Conservation (phyloP, 2,797 vertebrate species). For the Enteromius unitaeniatus region DNA sequence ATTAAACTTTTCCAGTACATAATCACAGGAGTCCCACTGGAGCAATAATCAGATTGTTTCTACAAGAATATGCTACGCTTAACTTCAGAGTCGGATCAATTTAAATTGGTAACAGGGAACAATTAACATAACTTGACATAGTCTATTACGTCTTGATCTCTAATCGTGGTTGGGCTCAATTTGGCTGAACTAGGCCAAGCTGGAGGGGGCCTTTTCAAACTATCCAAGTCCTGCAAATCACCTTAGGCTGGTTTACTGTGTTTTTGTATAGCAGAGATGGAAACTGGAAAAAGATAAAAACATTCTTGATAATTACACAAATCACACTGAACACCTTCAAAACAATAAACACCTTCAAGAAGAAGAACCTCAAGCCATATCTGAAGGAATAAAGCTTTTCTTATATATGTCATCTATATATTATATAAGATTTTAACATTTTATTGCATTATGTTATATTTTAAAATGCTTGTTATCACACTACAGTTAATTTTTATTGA, state of each 20-base stretch:
- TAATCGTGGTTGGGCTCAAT: not conserved
- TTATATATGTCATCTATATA: not conserved
- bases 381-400: not conserved
- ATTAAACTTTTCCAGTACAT: not conserved
- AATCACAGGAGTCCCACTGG: not conserved
- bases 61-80: not conserved
- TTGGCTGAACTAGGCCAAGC: too few relatives aligned
- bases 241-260: not conserved
- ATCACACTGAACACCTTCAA: too few relatives aligned
- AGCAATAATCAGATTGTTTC: not conserved
- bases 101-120: not conserved
- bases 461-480: too few relatives aligned
- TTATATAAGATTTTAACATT: too few relatives aligned
- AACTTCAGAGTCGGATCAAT: not conserved
- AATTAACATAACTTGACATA: not conserved
- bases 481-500: too few relatives aligned
- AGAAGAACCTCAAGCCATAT: not conserved
- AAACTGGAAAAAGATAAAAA: not conserved
- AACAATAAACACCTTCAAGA: not conserved
- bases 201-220: too few relatives aligned
- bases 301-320: not conserved
- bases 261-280: not conserved
- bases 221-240: not conserved
- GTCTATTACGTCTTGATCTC: not conserved
- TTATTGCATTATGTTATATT: too few relatives aligned